Evolutionary conservation across 1,140 invertebrate genomes (phyloP).

Genomic region (Apis dorsata): DNA sequence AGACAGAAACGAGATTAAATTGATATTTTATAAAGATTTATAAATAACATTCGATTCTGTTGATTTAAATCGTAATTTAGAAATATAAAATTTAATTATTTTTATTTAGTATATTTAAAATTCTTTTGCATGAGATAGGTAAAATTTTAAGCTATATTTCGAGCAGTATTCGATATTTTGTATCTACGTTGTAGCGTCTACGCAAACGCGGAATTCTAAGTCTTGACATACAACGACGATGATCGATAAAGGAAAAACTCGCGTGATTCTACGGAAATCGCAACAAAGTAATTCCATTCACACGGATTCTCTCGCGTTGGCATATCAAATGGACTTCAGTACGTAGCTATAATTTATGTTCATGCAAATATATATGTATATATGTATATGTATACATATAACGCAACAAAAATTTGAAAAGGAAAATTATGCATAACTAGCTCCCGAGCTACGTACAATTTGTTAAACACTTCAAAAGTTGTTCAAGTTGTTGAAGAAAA

Average conservation of each 20-base stretch:
- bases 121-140: background rate
- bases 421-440: background rate
- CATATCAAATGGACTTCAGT: background rate
- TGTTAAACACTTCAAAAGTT: background rate
- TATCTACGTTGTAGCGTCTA: background rate
- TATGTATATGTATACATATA: too few species aligned
- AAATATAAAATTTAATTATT: background rate
- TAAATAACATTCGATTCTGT: background rate
- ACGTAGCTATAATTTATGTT: background rate
- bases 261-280: slow-evolving; percentile 4
- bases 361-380: background rate
- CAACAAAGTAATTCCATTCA: slow-evolving; percentile 18
- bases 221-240: background rate
- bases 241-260: slow-evolving; percentile 32
- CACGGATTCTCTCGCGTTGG: background rate
- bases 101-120: background rate
- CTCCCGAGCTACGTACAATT: background rate
- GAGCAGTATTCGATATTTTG: background rate
- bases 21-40: background rate
- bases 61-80: background rate
- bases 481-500: background rate
- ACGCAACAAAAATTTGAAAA: background rate
- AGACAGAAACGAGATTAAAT: too few species aligned
- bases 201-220: background rate
- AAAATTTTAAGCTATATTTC: too few species aligned